Percentiles rank a stretch among this genome's conserved stretches.
Evolutionary conservation across 1,140 invertebrate genomes (phyloP).

Genomic region (Pissodes strobi): DNA sequence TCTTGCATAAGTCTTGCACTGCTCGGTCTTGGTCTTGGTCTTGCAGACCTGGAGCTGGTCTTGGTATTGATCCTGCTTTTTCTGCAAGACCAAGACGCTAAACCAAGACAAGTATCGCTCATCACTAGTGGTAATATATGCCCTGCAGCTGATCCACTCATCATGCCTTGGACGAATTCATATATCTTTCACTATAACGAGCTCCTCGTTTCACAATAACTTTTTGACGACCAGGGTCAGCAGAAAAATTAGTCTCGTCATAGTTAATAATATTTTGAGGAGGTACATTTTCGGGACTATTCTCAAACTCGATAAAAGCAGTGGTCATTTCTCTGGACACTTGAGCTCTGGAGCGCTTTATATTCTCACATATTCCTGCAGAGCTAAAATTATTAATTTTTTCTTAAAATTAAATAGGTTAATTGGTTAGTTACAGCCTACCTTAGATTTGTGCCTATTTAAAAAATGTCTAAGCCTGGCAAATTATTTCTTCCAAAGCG

Average conservation of each 20-base stretch:
- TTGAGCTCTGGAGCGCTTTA: constrained; percentile 8
- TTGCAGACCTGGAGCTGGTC: too few relatives aligned
- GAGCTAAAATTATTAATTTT: too few relatives aligned
- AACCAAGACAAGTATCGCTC: neutral
- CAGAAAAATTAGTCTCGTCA: constrained; percentile 56
- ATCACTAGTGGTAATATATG: neutral
- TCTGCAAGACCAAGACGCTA: too few relatives aligned
- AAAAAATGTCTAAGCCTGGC: too few relatives aligned
- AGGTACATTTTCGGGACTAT: constrained; percentile 40
- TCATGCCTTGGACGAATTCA: constrained; percentile 36
- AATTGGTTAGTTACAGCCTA: too few relatives aligned
- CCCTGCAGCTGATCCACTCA: neutral
- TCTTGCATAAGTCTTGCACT: too few relatives aligned
- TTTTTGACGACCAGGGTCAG: constrained; percentile 54
- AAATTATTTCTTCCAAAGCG: too few relatives aligned
- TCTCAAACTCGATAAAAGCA: neutral
- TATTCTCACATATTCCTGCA: neutral
- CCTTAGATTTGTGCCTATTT: too few relatives aligned
- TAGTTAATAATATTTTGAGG: constrained; percentile 49
- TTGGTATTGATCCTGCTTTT: neutral
- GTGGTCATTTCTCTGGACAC: neutral
- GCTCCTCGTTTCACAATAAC: constrained; percentile 47
- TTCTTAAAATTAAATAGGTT: too few relatives aligned
- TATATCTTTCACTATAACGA: constrained; percentile 52
- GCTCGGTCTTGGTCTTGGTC: too few relatives aligned